Evolutionary conservation across 1,140 invertebrate genomes (phyloP), one percentile per base, ranked within the genome.

Genomic region (Leptopilina boulardi): DNA sequence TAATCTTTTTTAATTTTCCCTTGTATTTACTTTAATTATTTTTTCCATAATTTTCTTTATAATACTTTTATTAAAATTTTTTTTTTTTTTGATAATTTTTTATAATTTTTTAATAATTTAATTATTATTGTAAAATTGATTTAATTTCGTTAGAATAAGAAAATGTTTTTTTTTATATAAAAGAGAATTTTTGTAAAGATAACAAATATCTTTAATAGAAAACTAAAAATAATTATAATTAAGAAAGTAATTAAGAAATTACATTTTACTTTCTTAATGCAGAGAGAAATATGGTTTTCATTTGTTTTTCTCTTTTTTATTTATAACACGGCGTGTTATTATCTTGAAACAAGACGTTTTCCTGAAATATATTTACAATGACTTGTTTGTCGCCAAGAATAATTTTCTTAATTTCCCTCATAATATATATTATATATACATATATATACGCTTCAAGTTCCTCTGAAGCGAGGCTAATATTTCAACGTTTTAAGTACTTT

Each of bases 401-500:
- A 76, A 73, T 42, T 73, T 70, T 73, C 75, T 76, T 79, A 79
- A 70, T 70, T 73, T 76, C 51, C 30, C 38, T 13, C 38, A 15
- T 41, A 70, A 77, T 74, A 51, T 71, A 70, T 70, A 38, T 38
- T 38, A 38, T 38, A 38, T 38, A 38, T 38, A 38, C 9, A 6
- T 38, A 6, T 38, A 30, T 30, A 30, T 30, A 38, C 3, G 9
- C 15, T 51, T 54, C 26, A 19, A 34, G 23, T 30, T n/a, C 30
- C 73, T 38, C 19, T 11, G n/a, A 21, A 76, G 42, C 3, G 8
- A 38, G 76, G 73, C 77, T 82, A 79, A 82, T 82, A 82, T 79
- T 79, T 82, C 75, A 82, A 77, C 70, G 73, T 79, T 79, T 77
- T 79, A 75, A 66, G 56, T 72, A 42, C 74, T 79, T 77, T 70